phyloP scores from a whole-genome alignment of 2,797 vertebrate genomes.

The Hydrolagus colliei region DNA sequence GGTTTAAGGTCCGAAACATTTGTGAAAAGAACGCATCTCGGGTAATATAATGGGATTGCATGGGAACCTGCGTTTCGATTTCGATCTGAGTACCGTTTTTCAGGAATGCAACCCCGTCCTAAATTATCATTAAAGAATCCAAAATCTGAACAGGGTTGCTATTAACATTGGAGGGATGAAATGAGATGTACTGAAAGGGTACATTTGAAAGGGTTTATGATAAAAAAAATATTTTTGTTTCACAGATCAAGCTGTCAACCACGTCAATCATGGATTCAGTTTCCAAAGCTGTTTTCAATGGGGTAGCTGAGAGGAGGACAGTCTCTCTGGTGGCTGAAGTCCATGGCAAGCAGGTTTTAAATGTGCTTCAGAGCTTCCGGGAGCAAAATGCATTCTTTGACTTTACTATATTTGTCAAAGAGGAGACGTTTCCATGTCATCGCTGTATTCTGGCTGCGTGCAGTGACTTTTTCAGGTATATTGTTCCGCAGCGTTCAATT shows the following conservation, averaged over 20 bases:
- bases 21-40: too few species aligned
- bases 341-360: constrained; percentile 80
- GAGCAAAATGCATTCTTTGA: constrained; percentile 80
- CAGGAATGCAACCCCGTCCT: too few species aligned
- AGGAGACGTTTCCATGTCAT: constrained; percentile 79
- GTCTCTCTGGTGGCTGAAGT: constrained; percentile 69
- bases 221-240: constrained; percentile 13
- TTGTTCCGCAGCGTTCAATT: not conserved
- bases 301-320: constrained; percentile 61
- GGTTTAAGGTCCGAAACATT: too few species aligned
- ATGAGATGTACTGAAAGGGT: not conserved
- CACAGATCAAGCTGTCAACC: constrained; percentile 12
- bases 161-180: not conserved
- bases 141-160: not conserved
- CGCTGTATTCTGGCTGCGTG: constrained; percentile 87
- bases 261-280: constrained; percentile 41
- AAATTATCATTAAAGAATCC: not conserved
- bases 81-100: too few species aligned
- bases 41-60: too few species aligned
- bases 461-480: constrained; percentile 95
- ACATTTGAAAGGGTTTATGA: not conserved
- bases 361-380: constrained; percentile 75
- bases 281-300: constrained; percentile 56
- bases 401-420: constrained; percentile 80
- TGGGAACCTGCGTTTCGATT: too few species aligned